Base-by-base conservation (phyloP, 2,797 vertebrate genomes). In the Dendrocincla fuliginosa region DNA sequence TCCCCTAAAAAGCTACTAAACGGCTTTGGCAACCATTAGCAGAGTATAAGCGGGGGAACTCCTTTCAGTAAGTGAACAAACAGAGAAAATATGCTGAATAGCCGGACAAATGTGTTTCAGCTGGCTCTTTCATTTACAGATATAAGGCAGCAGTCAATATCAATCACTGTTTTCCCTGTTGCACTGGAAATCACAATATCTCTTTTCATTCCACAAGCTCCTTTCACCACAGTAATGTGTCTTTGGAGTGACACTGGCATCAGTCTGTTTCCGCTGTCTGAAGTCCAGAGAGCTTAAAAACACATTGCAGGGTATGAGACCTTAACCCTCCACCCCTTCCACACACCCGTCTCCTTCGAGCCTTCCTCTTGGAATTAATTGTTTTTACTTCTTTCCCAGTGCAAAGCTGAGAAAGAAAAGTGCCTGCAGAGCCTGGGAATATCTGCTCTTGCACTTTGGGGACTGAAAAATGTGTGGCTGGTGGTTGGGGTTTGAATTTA, bases 11-110 rank as follows among this genome's bases (percentile, higher is more conserved):
- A 97, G 97, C 96, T 95, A 93, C 97, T 97, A 96, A 98, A 96
- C 49, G 87, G 95, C 97, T 97, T 97, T 97, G 97, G 97, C 96
- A 97, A 92, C 97, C 96, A 96, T 97, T 96, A 96, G 95, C 94
- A 93, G 88, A 70, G 96, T 94, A 89, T 93, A 96, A 97, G 96
- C 95, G 19, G 85, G 97, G 93, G 94, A 96, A 91, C 95, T 93
- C 97, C 96, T 98, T 98, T 97, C 97, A 98, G 95, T 96, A 96
- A 97, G 96, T 97, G 97, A 97, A 97, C 98, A 98, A 97, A 97
- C 97, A 98, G 97, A 96, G 95, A 96, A 98, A 97, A 97, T 96
- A 97, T 97, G 97, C 97, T 97, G 97, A 98, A 97, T 98, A 95
- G 97, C 96, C 71, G 93, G 96, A 97, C 97, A 97, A 97, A 96